Base-by-base conservation (phyloP, 1,140 invertebrate genomes). In the Aradophagus sp. region DNA sequence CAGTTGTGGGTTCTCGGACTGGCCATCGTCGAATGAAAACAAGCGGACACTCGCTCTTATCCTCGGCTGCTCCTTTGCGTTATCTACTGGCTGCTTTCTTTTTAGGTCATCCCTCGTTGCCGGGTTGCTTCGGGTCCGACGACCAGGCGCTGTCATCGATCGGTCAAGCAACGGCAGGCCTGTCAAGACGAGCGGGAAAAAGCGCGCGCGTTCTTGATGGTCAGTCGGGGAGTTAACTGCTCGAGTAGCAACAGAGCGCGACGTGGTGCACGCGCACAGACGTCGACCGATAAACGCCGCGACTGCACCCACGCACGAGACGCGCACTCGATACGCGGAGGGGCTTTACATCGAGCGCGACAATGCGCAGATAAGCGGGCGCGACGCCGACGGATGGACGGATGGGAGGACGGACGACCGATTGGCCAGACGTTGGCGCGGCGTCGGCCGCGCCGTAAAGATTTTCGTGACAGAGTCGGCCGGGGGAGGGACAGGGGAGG, bases 361-460 rank as follows among this genome's bases (percentile, higher is more conserved):
- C 61, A 65, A 71, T 71, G 68, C 68, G 68, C 68, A 72, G 68
- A 72, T 72, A 72, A 66, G 61, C 55, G 68, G 50, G 62, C 45
- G 56, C 73, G 26, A 44, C 63, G 45, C 39, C 45, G 63, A 67
- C 62, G 42, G 52, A 65, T 52, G 62, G 45, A 67, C 53, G 63
- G n/a, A n/a, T n/a, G n/a, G n/a, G n/a, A n/a, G n/a, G n/a, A 65
- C 62, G 62, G 45, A 67, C 53, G 63, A 39, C 52, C 63, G 52
- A 67, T 67, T 45, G 53, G 63, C 63, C 63, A 67, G 52, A 58
- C 63, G 53, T 58, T 52, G 63, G 63, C 63, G 45, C 63, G 63
- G 56, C 61, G 47, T 69, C 72, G 71, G 63, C 42, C 61, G 20
- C 42, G 50, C 47, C 48, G 61, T 67, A 67, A 67, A 67, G 63